Conservation (phyloP, 2,113 vertebrate genomes). For the Mormoops blainvillei region DNA sequence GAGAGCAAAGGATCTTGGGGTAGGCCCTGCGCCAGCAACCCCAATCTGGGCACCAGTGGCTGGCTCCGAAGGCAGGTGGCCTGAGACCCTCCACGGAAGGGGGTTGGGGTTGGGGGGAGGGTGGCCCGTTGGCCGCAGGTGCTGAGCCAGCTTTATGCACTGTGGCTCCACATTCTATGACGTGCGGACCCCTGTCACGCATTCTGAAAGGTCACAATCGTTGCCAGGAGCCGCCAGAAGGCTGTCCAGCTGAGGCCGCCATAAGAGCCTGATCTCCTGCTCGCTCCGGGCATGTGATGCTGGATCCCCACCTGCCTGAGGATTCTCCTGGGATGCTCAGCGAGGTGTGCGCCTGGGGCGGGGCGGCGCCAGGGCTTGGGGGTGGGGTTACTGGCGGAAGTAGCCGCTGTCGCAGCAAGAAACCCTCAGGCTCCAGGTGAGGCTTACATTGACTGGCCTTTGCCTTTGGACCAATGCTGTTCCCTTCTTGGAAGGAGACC, state of each 20-base stretch:
- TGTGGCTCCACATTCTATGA: constrained; percentile 89
- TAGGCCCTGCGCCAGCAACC: neutral
- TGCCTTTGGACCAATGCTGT: neutral
- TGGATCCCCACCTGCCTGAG: constrained; percentile 94
- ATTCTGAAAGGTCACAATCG: constrained; percentile 96
- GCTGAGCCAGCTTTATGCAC: neutral
- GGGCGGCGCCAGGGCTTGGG: too few relatives aligned
- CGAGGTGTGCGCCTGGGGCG: constrained; percentile 85
- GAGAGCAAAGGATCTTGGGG: neutral
- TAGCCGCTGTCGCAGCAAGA: constrained; percentile 31
- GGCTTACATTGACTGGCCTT: constrained; percentile 21
- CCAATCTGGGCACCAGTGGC: neutral
- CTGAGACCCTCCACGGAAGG: too few relatives aligned
- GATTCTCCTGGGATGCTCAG: constrained; percentile 96
- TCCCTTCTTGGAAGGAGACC: neutral
- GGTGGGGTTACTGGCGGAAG: constrained; percentile 8
- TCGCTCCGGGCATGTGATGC: constrained; percentile 96
- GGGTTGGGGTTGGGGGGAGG: too few relatives aligned
- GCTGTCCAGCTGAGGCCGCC: constrained; percentile 69
- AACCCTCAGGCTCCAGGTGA: constrained; percentile 46
- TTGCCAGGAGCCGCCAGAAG: constrained; percentile 81
- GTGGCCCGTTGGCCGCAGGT: neutral
- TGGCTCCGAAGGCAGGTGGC: too few relatives aligned
- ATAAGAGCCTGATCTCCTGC: constrained; percentile 67
- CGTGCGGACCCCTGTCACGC: constrained; percentile 95